Evolutionary conservation across 2,888 invertebrate species (phyloP), one percentile per base, ranked within the genome.

Genomic region (Chrysomela aeneicollis): DNA sequence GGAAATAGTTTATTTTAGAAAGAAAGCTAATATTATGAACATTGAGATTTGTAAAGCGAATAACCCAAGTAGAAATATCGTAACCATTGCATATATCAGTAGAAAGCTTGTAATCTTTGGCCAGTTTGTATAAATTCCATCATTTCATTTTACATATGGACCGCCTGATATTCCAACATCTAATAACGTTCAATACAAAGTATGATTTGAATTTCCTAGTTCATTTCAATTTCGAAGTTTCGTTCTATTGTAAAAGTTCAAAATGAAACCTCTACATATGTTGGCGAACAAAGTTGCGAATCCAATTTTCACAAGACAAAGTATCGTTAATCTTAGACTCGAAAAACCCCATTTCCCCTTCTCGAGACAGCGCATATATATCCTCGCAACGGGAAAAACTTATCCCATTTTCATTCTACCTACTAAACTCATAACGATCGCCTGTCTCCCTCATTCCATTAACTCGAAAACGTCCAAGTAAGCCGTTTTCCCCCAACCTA

Each of bases 331-430:
- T 67, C 60, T 67, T 51, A 66, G 68, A 71, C 47, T 68, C 64
- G 66, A 72, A 67, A 68, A 68, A 68, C 63, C 61, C 64, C 71
- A 64, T 68, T 69, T 71, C 70, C 71, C 66, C 66, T 68, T 55
- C 68, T 67, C 66, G 66, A 70, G 66, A 67, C 70, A 66, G 55
- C 46, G 47, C 46, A 63, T 63, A 63, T 60, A 67, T 64, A 26
- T 26, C 46, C 57, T 52, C 57, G 64, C 51, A 65, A 64, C 53
- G 49, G 55, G 54, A 58, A 63, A 64, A 69, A 70, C 58, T 70
- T 68, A 61, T 62, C 58, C 66, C 64, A 64, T 70, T 70, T 64
- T 61, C 69, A 53, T 64, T 64, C 58, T 52, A 55, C 52, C 64
- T 64, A 59, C 58, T 62, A 60, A 61, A 62, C 59, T 58, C 61